These are phyloP conservation scores for Cerastoderma edule DNA, from an alignment of 2,888 invertebrate species.

Conservation along the genomic window DNA sequence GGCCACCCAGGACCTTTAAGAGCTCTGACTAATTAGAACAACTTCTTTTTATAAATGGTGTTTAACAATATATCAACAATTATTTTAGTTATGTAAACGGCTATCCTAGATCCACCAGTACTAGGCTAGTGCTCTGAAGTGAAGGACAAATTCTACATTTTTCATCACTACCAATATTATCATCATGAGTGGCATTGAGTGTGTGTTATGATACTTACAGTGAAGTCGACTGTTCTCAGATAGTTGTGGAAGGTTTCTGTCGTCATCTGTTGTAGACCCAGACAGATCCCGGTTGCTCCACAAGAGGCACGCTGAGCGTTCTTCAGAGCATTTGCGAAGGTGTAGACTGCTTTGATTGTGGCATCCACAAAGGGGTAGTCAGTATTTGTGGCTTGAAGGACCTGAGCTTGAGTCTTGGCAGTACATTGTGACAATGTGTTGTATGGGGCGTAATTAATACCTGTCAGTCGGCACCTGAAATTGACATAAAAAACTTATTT, in stretches of 20 bases:
- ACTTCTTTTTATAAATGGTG: no score
- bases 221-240: slow-evolving; percentile 64
- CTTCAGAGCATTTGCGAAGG: slow-evolving; percentile 75
- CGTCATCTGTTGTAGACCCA: slow-evolving; percentile 58
- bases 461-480: slow-evolving; percentile 50
- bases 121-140: no score
- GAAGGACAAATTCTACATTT: no score
- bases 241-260: slow-evolving; percentile 68
- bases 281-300: slow-evolving; percentile 61
- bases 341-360: slow-evolving; percentile 75
- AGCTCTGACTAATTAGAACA: no score
- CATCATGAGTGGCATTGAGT: no score
- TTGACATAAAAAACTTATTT: no score
- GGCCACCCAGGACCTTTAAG: no score
- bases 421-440: slow-evolving; percentile 56
- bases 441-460: slow-evolving; percentile 66
- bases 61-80: no score
- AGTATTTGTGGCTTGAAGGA: slow-evolving; percentile 35
- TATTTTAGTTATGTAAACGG: no score
- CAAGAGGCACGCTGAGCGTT: slow-evolving; percentile 65
- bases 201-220: no score
- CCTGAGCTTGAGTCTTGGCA: slow-evolving; percentile 33
- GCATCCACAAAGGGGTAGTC: slow-evolving; percentile 67
- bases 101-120: no score
- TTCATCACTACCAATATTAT: no score